A percentile compares a stretch with the other conserved stretches of the same genome.
Evolutionary conservation across 1,140 invertebrate genomes (phyloP).

Genomic region (Marisa cornuarietis): DNA sequence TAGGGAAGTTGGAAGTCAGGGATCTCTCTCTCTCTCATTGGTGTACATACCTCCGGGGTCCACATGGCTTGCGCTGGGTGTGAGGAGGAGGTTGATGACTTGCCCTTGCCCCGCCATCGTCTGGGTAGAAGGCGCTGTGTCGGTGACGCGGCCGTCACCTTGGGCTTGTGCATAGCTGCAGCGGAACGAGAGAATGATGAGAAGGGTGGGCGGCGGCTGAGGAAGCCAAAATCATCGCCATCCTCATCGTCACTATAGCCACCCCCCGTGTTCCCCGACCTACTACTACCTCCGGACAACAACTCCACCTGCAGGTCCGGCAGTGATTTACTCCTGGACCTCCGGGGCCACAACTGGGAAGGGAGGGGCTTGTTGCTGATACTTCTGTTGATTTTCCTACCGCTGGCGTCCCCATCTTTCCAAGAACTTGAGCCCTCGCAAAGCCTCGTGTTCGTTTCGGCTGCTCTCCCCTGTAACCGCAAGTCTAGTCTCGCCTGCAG

Average conservation of each 20-base stretch:
- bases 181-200: constrained; percentile 37
- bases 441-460: too few relatives aligned
- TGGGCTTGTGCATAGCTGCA: constrained; percentile 55
- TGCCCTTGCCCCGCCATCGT: constrained; percentile 84
- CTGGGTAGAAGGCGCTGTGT: constrained; percentile 77
- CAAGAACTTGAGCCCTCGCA: too few relatives aligned
- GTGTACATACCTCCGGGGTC: constrained; percentile 81
- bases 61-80: constrained; percentile 69
- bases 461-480: too few relatives aligned
- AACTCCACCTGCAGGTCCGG: constrained; percentile 41
- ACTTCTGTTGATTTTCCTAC: too few relatives aligned
- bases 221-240: constrained; percentile 60
- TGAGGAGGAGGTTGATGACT: constrained; percentile 70
- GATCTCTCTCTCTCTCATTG: neutral
- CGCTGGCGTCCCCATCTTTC: too few relatives aligned
- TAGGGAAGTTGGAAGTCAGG: neutral
- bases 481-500: too few relatives aligned
- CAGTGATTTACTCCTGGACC: constrained; percentile 48
- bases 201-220: constrained; percentile 39
- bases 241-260: constrained; percentile 54
- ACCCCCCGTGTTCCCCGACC: neutral
- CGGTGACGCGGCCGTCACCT: constrained; percentile 63
- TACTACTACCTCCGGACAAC: constrained; percentile 18
- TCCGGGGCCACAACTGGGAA: neutral
- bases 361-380: neutral